Evolutionary conservation across 2,888 invertebrate species (phyloP).

Genomic region (Entomobrya multifasciata): DNA sequence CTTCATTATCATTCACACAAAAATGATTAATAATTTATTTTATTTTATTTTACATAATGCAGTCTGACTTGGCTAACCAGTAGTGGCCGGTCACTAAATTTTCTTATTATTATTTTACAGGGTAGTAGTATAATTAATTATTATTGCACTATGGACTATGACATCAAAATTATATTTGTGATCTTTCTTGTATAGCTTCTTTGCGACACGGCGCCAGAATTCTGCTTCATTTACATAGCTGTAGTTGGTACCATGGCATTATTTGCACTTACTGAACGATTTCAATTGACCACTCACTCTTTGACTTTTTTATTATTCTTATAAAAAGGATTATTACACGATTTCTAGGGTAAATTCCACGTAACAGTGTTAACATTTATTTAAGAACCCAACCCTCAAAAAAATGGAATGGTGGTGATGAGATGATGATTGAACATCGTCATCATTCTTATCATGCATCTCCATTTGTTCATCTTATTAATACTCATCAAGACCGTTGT

Average conservation of each 20-base stretch:
- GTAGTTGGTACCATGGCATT: neutral
- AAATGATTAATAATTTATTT: too few species aligned
- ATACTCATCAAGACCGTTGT: neutral
- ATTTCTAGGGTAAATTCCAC: slow-evolving; percentile 7
- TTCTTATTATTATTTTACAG: slow-evolving; percentile 5
- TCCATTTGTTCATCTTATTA: slow-evolving; percentile 21
- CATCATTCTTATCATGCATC: too few species aligned
- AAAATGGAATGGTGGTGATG: neutral
- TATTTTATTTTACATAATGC: too few species aligned
- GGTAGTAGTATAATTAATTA: neutral
- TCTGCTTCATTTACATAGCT: slow-evolving; percentile 58
- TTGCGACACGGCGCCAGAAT: slow-evolving; percentile 63
- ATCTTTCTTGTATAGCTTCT: neutral
- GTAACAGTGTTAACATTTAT: slow-evolving; percentile 7
- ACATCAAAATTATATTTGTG: slow-evolving; percentile 28
- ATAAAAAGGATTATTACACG: neutral
- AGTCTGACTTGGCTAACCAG: too few species aligned
- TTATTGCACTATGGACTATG: slow-evolving; percentile 35
- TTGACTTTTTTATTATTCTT: slow-evolving; percentile 37
- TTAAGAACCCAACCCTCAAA: slow-evolving; percentile 16
- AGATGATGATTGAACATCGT: too few species aligned
- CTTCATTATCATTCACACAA: too few species aligned
- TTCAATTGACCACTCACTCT: slow-evolving; percentile 18
- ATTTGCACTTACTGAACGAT: slow-evolving; percentile 3
- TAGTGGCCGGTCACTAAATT: too few species aligned